These are phyloP conservation scores for Caenorhabditis auriculariae DNA, from an alignment of 2,888 invertebrate genomes.

Conservation along the genomic window DNA sequence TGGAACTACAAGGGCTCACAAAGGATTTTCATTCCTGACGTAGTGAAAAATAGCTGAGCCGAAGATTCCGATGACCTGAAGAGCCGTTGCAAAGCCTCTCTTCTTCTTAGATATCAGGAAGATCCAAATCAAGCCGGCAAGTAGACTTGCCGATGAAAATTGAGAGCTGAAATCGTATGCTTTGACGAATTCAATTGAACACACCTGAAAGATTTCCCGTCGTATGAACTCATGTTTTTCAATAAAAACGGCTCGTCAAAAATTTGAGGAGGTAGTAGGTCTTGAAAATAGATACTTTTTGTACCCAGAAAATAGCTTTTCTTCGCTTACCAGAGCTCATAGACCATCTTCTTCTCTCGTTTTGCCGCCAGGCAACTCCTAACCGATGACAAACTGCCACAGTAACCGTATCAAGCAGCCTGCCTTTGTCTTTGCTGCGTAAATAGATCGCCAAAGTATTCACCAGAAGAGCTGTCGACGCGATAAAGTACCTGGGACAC, in stretches of 20 bases:
- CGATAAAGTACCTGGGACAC: slow-evolving; percentile 7
- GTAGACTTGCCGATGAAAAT: too few species aligned
- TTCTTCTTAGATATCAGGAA: too few species aligned
- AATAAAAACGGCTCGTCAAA: not conserved
- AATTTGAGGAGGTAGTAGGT: not conserved
- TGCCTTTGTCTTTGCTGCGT: not conserved
- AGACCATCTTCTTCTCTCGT: slow-evolving; percentile 43
- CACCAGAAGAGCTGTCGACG: not conserved
- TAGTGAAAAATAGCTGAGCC: too few species aligned
- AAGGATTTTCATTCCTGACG: too few species aligned
- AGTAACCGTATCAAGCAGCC: not conserved
- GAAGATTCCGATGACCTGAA: too few species aligned
- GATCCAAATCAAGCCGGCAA: too few species aligned
- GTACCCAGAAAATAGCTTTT: too few species aligned
- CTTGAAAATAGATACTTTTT: not conserved
- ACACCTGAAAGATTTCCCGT: too few species aligned
- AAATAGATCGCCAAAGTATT: not conserved
- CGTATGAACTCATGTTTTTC: not conserved
- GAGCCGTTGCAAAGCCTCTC: too few species aligned
- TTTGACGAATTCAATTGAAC: too few species aligned
- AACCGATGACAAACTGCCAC: slow-evolving; percentile 34
- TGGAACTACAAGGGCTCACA: too few species aligned
- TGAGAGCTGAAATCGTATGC: too few species aligned
- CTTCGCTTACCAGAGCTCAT: slow-evolving; percentile 36
- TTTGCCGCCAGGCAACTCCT: slow-evolving; percentile 23